Evolutionary conservation across 30 jellyfish, hydroid and myxozoan species (phyloP).

Genomic region (Phacellophora camtschatica): DNA sequence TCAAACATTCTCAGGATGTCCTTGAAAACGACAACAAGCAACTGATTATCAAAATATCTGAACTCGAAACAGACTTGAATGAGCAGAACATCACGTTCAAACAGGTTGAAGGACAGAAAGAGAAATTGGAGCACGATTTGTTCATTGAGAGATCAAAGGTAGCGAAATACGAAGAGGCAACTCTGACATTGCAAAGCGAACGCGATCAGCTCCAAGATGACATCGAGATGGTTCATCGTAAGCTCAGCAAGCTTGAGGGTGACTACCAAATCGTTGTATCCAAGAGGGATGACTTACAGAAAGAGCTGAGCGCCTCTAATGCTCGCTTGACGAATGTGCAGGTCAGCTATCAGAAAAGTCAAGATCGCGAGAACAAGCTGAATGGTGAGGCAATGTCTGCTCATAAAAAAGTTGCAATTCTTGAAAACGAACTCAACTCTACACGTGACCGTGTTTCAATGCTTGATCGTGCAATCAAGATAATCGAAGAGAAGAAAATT

Average conservation of each 20-base stretch:
- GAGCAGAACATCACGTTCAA: constrained; percentile 54
- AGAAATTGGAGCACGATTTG: constrained; percentile 73
- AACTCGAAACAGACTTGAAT: constrained; percentile 52
- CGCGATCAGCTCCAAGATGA: constrained; percentile 81
- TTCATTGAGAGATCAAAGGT: constrained; percentile 54
- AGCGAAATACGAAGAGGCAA: constrained; percentile 80
- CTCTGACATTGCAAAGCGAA: constrained; percentile 71
- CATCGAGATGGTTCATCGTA: constrained; percentile 73
- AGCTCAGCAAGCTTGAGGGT: constrained; percentile 85
- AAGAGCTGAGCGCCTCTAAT: constrained; percentile 73
- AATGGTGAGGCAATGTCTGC: constrained; percentile 85
- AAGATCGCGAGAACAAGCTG: constrained; percentile 80
- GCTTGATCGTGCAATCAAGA: constrained; percentile 75
- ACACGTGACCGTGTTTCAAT: constrained; percentile 79
- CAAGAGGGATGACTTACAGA: constrained; percentile 83
- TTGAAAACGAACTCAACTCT: constrained; percentile 90
- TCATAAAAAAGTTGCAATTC: constrained; percentile 80
- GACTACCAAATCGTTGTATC: constrained; percentile 74
- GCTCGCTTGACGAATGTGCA: constrained; percentile 78
- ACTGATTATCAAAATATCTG: constrained; percentile 47
- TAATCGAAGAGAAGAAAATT: constrained; percentile 64
- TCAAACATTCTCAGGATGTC: constrained; percentile 64
- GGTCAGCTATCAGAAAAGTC: constrained; percentile 83
- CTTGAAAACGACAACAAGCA: constrained; percentile 67
- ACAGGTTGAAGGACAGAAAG: constrained; percentile 78